Base-by-base conservation (phyloP, 2,113 vertebrate genomes). In the Pterocles burchelli region DNA sequence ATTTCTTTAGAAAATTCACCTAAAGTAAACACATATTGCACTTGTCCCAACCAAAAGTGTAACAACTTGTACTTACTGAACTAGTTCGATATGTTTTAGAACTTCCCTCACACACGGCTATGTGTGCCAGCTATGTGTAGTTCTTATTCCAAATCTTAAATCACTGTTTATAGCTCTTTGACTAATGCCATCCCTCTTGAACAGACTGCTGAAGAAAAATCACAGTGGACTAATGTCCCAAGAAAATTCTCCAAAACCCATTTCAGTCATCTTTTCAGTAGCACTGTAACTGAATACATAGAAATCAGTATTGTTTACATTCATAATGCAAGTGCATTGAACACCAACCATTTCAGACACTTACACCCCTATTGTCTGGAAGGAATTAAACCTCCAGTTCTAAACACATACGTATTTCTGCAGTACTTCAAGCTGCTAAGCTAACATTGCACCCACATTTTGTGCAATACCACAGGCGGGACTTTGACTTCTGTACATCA, bases 1-100 rank as follows among this genome's bases (percentile, higher is more conserved):
- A 2, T 66, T 90, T 95, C 82, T 81, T 79, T 79, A 95, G 67
- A 82, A 93, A 94, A 88, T n/a, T 92, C 49, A 57, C 82, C 94
- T 97, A 97, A 94, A 93, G 93, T 93, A 95, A 93, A 92, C 90
- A 95, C 95, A 86, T 95, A 97, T 97, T 97, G 97, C 97, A 98
- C 97, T 95, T 96, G 91, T 93, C 97, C 97, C 97, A 94, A 93
- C 62, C 38, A 71, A 86, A 95, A 96, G 68, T 34, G 54, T 95
- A 95, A 92, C 84, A 91, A 80, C 65, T 61, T 83, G 29, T 70
- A 81, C 33, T 78, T 78, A 62, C 38, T 90, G 72, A 92, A 62
- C 22, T 80, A 54, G 22, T 88, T n/a, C 66, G 85, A 66, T 87
- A 78, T 7, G 2, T 88, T 81, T 85, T 71, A 58, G 52, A 82